phyloP scores from a whole-genome alignment of 2,888 invertebrate genomes.

The Amitus sp. region DNA sequence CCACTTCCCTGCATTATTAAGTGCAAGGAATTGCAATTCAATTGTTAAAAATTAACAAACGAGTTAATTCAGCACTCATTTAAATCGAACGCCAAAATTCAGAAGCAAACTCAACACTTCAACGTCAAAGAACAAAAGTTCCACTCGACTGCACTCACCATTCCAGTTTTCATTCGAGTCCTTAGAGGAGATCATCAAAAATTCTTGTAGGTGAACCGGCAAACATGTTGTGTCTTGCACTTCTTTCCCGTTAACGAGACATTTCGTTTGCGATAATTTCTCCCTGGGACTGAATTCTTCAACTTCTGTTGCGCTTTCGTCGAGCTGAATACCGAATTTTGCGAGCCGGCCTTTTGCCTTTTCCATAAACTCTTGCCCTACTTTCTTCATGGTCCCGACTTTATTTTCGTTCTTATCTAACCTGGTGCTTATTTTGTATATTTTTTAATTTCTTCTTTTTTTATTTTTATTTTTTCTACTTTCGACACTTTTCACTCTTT shows the following conservation, averaged over 20 bases:
- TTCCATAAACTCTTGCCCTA: conserved; percentile 82
- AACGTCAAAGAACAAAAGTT: conserved; percentile 42
- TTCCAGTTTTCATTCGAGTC: conserved; percentile 66
- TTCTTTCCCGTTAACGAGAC: conserved; percentile 74
- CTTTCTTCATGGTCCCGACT: conserved; percentile 62
- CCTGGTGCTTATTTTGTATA: conserved; percentile 53
- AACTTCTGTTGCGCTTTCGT: conserved; percentile 65
- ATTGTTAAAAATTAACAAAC: too few relatives aligned
- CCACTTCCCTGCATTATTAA: too few relatives aligned
- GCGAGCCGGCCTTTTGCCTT: conserved; percentile 78
- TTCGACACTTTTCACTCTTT: too few relatives aligned
- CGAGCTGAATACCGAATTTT: conserved; percentile 74
- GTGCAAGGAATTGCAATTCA: too few relatives aligned
- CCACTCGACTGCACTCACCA: conserved; percentile 66
- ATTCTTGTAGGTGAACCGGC: conserved; percentile 83
- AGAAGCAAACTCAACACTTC: conserved; percentile 30
- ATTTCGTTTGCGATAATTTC: conserved; percentile 69
- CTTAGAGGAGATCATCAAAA: conserved; percentile 77
- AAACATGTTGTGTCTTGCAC: conserved; percentile 73
- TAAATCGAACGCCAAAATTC: too few relatives aligned
- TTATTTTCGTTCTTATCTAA: conserved; percentile 39
- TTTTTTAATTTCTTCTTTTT: too few relatives aligned
- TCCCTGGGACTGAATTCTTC: too few relatives aligned
- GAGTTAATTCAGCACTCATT: too few relatives aligned
- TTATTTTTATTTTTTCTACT: too few relatives aligned